phyloP scores from a whole-genome alignment of 2,113 vertebrate species.

The Alexandromys fortis region DNA sequence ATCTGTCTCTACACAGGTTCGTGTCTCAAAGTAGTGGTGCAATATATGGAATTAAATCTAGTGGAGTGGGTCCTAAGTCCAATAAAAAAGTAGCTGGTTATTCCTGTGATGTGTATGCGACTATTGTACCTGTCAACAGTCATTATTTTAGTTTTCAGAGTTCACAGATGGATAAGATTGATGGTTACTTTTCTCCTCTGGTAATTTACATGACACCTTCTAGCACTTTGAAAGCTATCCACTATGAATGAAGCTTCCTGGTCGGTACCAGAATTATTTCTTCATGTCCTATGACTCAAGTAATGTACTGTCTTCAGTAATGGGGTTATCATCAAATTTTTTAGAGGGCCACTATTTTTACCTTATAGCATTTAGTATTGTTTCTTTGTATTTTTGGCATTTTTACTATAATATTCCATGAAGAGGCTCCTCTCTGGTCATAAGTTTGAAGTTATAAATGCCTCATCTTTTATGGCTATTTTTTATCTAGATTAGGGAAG shows the following conservation, averaged over 20 bases:
- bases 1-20: neutral
- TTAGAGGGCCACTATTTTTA: neutral
- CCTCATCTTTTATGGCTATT: neutral
- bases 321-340: neutral
- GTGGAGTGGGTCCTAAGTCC: neutral
- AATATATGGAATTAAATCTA: neutral
- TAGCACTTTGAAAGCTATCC: neutral
- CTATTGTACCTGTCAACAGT: neutral
- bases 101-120: neutral
- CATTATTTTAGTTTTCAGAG: neutral
- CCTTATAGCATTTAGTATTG: too few relatives aligned
- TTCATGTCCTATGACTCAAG: too few relatives aligned
- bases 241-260: neutral
- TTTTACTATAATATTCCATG: too few relatives aligned
- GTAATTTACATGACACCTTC: neutral
- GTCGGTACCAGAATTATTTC: neutral
- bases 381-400: too few relatives aligned
- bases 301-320: neutral
- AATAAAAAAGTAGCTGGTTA: neutral
- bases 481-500: neutral
- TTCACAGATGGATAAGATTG: neutral
- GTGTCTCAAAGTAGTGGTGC: neutral
- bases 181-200: neutral
- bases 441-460: neutral
- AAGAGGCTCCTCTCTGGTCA: too few relatives aligned